Base-by-base conservation (phyloP, 1,140 invertebrate species). In the Drosophila sulfurigaster region DNA sequence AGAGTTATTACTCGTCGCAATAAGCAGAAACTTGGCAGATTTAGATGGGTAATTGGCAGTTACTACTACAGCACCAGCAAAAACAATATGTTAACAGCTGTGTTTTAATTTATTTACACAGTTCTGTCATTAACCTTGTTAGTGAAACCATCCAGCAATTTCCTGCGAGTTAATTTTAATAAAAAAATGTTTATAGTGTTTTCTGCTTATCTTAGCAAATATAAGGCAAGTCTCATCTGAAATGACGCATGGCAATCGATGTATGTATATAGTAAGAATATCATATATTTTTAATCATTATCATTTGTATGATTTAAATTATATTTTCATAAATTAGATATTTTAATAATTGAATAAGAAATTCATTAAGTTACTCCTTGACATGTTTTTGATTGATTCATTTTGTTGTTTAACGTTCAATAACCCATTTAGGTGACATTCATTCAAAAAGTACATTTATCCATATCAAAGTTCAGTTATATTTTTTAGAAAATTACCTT, bases 401-500 rank as follows among this genome's bases (percentile, higher is more conserved):
- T 25, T 25, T 25, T 25, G 20, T 25, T 25, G 20, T 25, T 25
- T 25, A 25, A 25, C 20, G 20, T 25, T 25, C 20, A 25, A 25
- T 25, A 25, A 25, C 20, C 20, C 20, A 25, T 25, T 25, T 25
- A 32, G 7, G 8, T 38, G 35, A 10, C 35, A 38, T 10, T 38
- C 35, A 3, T 10, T 38, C 7, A 38, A 38, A 38, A 10, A 38
- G 10, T 38, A 32, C 20, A 25, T 25, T 25, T 25, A 38, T 38
- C 35, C 15, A 48, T 8, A 13, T 20, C 7, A 48, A 6, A 48
- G 20, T 25, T 48, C 11, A 46, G 1, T 48, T 48, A 20, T 10
- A 48, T 20, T 20, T 57, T 41, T 4, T 38, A 28, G 35, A 13
- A 13, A 25, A 3, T 81, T 66, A 92, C 91, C 91, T 92, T 92